A percentile compares a stretch with the other conserved stretches of the same genome.
Evolutionary conservation across 2,888 invertebrate genomes (phyloP).

Genomic region (Choristoneura rosaceana): DNA sequence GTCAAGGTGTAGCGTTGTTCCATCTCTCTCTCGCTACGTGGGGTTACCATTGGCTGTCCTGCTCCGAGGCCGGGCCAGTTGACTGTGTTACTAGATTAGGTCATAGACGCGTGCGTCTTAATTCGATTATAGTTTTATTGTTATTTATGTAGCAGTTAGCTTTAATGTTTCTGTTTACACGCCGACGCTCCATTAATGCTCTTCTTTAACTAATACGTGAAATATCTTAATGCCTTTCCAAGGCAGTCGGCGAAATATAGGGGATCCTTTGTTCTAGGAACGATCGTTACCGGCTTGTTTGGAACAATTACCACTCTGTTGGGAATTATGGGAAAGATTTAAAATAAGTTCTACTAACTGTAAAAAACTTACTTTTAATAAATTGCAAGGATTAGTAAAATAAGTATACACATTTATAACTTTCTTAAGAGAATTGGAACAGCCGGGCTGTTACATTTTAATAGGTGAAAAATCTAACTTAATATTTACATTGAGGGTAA

Average conservation of each 20-base stretch:
- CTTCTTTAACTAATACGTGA: not conserved
- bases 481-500: not conserved
- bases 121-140: conserved; percentile 41
- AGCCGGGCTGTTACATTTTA: not conserved
- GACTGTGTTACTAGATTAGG: conserved; percentile 52
- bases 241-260: not conserved
- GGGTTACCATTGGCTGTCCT: conserved; percentile 12
- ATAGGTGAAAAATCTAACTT: not conserved
- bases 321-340: not conserved
- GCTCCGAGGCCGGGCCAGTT: conserved; percentile 36
- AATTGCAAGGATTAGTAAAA: conserved; percentile 22
- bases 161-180: conserved; percentile 36
- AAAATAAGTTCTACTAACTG: conserved; percentile 15
- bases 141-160: conserved; percentile 38
- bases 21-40: conserved; percentile 58
- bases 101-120: conserved; percentile 51
- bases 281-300: not conserved
- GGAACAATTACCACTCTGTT: not conserved
- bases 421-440: not conserved
- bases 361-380: conserved; percentile 31
- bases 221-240: no score
- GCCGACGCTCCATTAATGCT: conserved; percentile 3
- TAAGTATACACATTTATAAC: not conserved
- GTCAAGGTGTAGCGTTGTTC: conserved; percentile 62
- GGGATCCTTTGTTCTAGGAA: not conserved